These are phyloP conservation scores for Nephotettix cincticeps DNA, from an alignment of 1,140 invertebrate species.

Conservation along the genomic window DNA sequence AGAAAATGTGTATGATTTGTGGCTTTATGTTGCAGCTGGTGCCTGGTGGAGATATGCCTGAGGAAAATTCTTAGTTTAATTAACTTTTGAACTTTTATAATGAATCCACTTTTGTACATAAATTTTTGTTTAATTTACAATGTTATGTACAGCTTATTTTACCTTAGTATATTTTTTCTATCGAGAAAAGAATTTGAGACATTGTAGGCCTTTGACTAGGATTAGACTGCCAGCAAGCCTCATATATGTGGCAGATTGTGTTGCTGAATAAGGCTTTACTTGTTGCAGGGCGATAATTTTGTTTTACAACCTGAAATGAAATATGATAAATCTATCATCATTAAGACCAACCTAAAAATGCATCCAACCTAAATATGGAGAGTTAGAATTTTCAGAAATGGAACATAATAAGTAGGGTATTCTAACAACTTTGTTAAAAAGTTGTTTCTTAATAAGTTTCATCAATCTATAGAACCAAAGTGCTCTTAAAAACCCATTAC, in stretches of 20 bases:
- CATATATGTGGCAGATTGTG: neutral
- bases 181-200: neutral
- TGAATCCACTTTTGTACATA: too few relatives aligned
- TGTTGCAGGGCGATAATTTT: conserved; percentile 34
- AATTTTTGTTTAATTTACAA: too few relatives aligned
- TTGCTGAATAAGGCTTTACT: neutral
- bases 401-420: neutral
- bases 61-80: conserved; percentile 29
- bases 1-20: too few relatives aligned
- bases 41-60: conserved; percentile 39
- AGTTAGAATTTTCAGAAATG: neutral
- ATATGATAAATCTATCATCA: neutral
- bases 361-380: neutral
- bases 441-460: neutral
- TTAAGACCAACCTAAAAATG: neutral
- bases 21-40: conserved; percentile 38
- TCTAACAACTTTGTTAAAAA: neutral
- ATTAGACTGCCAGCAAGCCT: neutral
- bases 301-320: conserved; percentile 38
- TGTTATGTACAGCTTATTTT: too few relatives aligned
- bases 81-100: too few relatives aligned
- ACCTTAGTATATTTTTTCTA: neutral
- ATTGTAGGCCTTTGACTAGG: neutral
- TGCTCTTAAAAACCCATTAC: neutral
- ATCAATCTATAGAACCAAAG: neutral